These are phyloP conservation scores for Reticulitermes speratus DNA, from an alignment of 1,140 invertebrate species.

Conservation along the genomic window DNA sequence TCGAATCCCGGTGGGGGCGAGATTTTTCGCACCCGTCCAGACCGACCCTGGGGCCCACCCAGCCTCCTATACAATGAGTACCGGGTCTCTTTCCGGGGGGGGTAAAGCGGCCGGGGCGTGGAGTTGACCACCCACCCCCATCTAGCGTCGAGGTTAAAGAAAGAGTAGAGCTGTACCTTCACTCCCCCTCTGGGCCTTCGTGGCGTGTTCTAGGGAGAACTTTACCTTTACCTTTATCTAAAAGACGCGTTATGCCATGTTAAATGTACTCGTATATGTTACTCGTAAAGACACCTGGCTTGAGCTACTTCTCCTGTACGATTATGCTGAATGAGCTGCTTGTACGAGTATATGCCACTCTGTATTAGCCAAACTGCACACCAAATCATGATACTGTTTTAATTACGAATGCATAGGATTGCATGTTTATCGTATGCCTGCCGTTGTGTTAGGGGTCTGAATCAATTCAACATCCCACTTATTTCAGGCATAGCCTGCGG, in stretches of 20 bases:
- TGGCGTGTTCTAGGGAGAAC: no score
- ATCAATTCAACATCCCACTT: not conserved
- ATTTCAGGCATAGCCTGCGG: not conserved
- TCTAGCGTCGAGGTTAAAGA: no score
- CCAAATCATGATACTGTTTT: not conserved
- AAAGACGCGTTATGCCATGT: not conserved
- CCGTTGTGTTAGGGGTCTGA: not conserved
- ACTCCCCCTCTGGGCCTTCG: no score
- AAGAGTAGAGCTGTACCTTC: no score
- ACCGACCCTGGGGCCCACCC: no score
- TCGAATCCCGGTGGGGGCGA: no score
- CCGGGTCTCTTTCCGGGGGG: no score
- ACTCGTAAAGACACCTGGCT: not conserved
- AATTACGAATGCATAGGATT: not conserved
- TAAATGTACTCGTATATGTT: not conserved
- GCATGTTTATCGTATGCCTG: not conserved
- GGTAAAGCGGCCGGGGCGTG: no score
- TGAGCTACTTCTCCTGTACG: not conserved
- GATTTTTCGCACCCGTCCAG: no score
- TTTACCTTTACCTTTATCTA: no score
- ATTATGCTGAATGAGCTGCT: not conserved
- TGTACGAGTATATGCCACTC: not conserved
- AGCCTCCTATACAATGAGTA: no score
- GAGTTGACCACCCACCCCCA: no score
- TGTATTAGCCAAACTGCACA: not conserved